Percentiles rank a stretch among this genome's conserved stretches.
Evolutionary conservation across 2,113 vertebrate species (phyloP).

Genomic region (Porphyrio hochstetteri): DNA sequence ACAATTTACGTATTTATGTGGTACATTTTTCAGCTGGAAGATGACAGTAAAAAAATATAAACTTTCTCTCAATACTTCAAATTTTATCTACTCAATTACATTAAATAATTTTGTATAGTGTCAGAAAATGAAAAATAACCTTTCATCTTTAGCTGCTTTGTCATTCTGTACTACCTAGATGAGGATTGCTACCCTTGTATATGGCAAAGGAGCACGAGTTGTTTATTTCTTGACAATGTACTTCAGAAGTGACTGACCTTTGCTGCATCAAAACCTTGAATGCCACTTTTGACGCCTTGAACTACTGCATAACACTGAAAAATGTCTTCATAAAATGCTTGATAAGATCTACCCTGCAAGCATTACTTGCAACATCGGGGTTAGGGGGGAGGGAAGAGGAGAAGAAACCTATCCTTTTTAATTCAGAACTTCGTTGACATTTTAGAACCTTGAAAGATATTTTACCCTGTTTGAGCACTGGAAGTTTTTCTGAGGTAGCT

Average conservation of each 20-base stretch:
- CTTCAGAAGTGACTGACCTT: neutral
- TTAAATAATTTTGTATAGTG: neutral
- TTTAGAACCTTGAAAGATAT: neutral
- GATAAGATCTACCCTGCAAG: neutral
- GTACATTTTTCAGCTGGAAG: neutral
- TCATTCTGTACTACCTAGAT: neutral
- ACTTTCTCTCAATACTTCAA: neutral
- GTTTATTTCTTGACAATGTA: fast-evolving
- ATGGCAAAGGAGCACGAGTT: neutral
- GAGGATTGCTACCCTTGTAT: neutral
- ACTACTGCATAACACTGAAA: neutral
- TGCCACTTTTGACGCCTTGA: neutral
- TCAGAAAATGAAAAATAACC: neutral
- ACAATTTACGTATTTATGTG: neutral
- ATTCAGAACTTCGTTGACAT: neutral
- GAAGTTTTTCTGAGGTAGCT: neutral
- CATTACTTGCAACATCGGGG: neutral
- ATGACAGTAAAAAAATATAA: neutral
- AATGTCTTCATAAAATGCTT: neutral
- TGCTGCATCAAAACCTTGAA: neutral
- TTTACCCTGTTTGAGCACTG: neutral
- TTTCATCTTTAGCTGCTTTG: neutral
- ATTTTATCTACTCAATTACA: neutral
- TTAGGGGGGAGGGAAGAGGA: too few relatives aligned
- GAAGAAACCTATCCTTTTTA: neutral